phyloP scores from a whole-genome alignment of 1,140 invertebrate species.

The Nixonia krombeini region DNA sequence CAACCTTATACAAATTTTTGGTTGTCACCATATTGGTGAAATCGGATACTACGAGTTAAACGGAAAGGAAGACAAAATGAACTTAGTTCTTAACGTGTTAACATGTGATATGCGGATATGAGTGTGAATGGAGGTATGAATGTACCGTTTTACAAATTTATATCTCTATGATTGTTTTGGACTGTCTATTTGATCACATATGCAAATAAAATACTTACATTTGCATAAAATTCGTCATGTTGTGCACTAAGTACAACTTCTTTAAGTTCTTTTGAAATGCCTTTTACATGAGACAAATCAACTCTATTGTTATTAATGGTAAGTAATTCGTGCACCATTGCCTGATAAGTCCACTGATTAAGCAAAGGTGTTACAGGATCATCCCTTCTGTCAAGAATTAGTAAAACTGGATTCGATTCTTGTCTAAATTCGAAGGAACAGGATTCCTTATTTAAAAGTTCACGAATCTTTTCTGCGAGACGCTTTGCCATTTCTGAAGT shows the following conservation, averaged over 20 bases:
- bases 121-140: no score
- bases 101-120: no score
- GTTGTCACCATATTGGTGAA: no score
- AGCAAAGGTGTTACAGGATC: conserved; percentile 96
- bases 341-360: conserved; percentile 99
- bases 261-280: conserved; percentile 89
- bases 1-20: no score
- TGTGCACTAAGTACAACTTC: conserved; percentile 95
- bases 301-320: conserved; percentile 97
- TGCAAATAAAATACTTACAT: conserved; percentile 72
- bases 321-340: conserved; percentile 98
- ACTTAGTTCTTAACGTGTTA: no score
- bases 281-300: conserved; percentile 86
- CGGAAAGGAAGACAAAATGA: no score
- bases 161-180: no score
- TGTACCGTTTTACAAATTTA: no score
- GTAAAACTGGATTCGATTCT: conserved; percentile 82
- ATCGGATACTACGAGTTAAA: no score
- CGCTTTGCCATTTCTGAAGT: conserved; percentile 88
- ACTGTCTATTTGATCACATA: no score
- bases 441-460: conserved; percentile 89
- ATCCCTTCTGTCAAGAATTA: conserved; percentile 92
- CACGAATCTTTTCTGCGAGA: conserved; percentile 88
- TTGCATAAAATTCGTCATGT: conserved; percentile 98
- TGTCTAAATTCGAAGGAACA: conserved; percentile 87